These are phyloP conservation scores for Drosophila burlai DNA, from an alignment of 1,140 invertebrate genomes.

Conservation along the genomic window DNA sequence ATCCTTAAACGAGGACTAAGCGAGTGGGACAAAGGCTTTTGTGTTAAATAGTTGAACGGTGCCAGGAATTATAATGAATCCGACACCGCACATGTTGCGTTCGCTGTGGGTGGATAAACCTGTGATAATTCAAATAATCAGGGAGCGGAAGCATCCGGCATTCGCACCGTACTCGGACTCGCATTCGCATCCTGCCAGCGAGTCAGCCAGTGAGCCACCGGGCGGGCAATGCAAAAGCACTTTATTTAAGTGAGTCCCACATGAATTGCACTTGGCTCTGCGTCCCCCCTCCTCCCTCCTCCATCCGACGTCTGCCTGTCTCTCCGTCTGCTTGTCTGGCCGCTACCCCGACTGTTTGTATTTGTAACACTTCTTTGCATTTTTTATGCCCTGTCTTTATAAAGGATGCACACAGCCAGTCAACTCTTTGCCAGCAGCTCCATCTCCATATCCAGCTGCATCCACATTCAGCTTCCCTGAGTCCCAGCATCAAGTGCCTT, in stretches of 20 bases:
- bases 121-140: slow-evolving; percentile 81
- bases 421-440: slow-evolving; percentile 21
- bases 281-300: slow-evolving; percentile 9
- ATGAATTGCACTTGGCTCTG: slow-evolving; percentile 79
- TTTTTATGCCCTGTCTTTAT: slow-evolving; percentile 70
- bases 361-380: slow-evolving; percentile 80
- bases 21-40: slow-evolving; percentile 46
- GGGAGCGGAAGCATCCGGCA: slow-evolving; percentile 63
- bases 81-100: slow-evolving; percentile 53
- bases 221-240: slow-evolving; percentile 83
- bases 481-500: slow-evolving; percentile 54
- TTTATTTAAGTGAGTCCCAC: slow-evolving; percentile 85
- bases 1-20: slow-evolving; percentile 40
- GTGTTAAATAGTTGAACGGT: slow-evolving; percentile 59
- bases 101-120: slow-evolving; percentile 41
- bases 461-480: slow-evolving; percentile 5
- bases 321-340: slow-evolving; percentile 22
- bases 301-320: slow-evolving; percentile 11
- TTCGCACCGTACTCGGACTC: slow-evolving; percentile 31
- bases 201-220: slow-evolving; percentile 33
- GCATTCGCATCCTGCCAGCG: slow-evolving; percentile 52
- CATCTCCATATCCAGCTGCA: slow-evolving; percentile 28
- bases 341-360: slow-evolving; percentile 67
- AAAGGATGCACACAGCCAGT: slow-evolving; percentile 54
- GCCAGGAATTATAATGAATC: slow-evolving; percentile 58